Conservation (phyloP, 1,140 invertebrate species). For the Hermatobates lingyangjiaoensis region DNA sequence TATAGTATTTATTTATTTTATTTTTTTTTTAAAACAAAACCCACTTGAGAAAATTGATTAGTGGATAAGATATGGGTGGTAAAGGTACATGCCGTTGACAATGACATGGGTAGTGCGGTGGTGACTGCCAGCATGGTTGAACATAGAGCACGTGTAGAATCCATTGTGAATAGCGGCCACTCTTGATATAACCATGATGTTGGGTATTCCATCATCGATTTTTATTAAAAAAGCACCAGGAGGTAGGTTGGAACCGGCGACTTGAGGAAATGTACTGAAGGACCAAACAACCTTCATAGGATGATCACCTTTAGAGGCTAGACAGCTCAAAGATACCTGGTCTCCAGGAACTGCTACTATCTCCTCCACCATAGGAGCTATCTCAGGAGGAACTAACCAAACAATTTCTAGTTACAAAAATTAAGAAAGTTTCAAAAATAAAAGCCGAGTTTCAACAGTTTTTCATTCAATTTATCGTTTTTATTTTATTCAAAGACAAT, state of each 20-base stretch:
- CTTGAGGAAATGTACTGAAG: background rate
- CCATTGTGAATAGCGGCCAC: conserved; percentile 15
- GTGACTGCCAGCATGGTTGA: conserved; percentile 14
- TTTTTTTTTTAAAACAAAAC: too few relatives aligned
- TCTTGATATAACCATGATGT: conserved; percentile 14
- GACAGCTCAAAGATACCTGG: conserved; percentile 21
- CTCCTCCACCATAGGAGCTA: conserved; percentile 58
- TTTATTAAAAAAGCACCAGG: conserved; percentile 11
- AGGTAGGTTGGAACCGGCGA: conserved; percentile 5
- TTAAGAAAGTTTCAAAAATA: too few relatives aligned
- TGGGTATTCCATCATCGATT: conserved; percentile 10
- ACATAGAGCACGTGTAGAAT: conserved; percentile 16
- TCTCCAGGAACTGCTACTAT: conserved; percentile 19
- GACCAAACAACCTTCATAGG: conserved; percentile 13
- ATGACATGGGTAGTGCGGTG: conserved; percentile 13
- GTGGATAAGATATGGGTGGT: background rate
- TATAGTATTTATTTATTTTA: too few relatives aligned
- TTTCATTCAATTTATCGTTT: too few relatives aligned
- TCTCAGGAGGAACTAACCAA: conserved; percentile 27
- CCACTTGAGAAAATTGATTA: too few relatives aligned
- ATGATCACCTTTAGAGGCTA: conserved; percentile 16
- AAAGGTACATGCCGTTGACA: conserved; percentile 18
- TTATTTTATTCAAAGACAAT: too few relatives aligned
- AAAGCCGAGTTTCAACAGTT: background rate
- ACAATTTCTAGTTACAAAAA: too few relatives aligned